phyloP scores from a whole-genome alignment of 2,113 vertebrate genomes.

The Puntigrus tetrazona region DNA sequence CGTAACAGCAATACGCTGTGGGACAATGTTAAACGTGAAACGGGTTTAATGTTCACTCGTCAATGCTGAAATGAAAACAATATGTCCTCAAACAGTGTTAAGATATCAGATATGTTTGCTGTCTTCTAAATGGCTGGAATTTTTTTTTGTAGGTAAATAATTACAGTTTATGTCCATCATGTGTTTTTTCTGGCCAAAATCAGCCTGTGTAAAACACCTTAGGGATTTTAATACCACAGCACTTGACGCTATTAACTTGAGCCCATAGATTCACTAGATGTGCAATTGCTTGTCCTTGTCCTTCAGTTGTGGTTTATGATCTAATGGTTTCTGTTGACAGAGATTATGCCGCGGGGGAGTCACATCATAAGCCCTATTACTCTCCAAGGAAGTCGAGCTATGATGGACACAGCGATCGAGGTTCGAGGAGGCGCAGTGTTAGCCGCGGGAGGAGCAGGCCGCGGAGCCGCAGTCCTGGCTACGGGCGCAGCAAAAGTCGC shows the following conservation, averaged over 20 bases:
- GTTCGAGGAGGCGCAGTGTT: slow-evolving; percentile 71
- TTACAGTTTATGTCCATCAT: background rate
- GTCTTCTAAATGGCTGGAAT: background rate
- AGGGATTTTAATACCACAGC: no score
- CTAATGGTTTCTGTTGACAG: slow-evolving; percentile 44
- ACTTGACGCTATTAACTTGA: background rate
- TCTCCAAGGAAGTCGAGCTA: slow-evolving; percentile 57
- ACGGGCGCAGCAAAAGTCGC: slow-evolving; percentile 29
- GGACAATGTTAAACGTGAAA: background rate
- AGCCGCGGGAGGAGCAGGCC: slow-evolving; percentile 72
- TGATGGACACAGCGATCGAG: slow-evolving; percentile 73
- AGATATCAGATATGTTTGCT: background rate
- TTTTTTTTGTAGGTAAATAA: background rate
- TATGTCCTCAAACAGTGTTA: background rate
- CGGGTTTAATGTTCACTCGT: background rate
- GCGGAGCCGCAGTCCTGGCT: slow-evolving; percentile 48
- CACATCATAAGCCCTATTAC: slow-evolving; percentile 67
- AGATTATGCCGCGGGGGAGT: slow-evolving; percentile 54
- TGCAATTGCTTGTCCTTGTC: background rate
- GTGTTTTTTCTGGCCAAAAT: background rate
- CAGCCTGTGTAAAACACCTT: no score
- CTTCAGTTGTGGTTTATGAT: background rate
- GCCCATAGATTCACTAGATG: background rate
- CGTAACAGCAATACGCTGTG: no score
- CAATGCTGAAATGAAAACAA: background rate